Base-by-base conservation (phyloP, 1,140 invertebrate genomes). In the Anagrus nilaparvatae region DNA sequence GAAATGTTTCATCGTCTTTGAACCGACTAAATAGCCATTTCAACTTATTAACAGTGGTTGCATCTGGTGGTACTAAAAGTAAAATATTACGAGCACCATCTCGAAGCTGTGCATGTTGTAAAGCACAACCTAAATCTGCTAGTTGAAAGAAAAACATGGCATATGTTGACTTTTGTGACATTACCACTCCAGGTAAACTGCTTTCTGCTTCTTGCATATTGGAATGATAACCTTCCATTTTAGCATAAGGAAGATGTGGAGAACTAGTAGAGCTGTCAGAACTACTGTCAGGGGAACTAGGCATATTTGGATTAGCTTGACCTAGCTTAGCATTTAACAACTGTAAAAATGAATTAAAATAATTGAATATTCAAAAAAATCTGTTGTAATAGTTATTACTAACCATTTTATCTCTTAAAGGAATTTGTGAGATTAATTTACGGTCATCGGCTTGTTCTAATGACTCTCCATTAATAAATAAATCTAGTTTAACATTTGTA, bases 361-460 rank as follows among this genome's bases (percentile, higher is more conserved):
- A 38, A 24, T 20, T 19, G 7, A n/a, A 21, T 27, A 0, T 10
- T 19, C 4, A 21, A n/a, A 6, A 19, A 9, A 21, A 28, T 19
- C n/a, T 28, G 23, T n/a, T n/a, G n/a, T n/a, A n/a, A n/a, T n/a
- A 46, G 9, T 39, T 34, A 24, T 48, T 41, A 63, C 55, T 63
- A 60, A 94, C 83, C 74, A 84, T 86, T 80, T 96, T 96, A 69
- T 97, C 91, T 50, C 87, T 71, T 32, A 94, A 73, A 31, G 83
- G 82, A 55, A 92, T 81, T 59, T 94, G 84, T 13, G 82, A 85
- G 24, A 97, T 74, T 14, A 91, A 76, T 73, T 90, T 89, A 49
- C 84, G 78, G 65, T 96, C 91, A 52, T 94, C 88, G 28, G 77
- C 73, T 25, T 83, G 79, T 57, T 96, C 92, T 33, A 96, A 70